Base-by-base conservation (phyloP, 2,797 vertebrate genomes). In the Enteromius argenteus region DNA sequence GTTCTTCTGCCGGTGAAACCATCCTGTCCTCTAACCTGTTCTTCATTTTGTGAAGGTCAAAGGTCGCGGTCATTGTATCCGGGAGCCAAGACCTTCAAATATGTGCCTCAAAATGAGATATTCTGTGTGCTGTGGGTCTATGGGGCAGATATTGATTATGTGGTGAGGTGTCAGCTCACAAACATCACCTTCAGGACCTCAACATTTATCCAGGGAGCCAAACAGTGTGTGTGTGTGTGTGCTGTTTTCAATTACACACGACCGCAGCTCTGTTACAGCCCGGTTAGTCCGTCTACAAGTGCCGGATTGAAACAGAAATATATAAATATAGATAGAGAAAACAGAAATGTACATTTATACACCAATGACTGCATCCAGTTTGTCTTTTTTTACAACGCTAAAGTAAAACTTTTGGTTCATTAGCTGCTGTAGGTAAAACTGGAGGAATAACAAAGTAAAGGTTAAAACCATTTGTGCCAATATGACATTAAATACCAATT, bases 121-220 rank as follows among this genome's bases (percentile, higher is more conserved):
- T 85, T 76, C 51, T 35, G 58, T 11, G 37, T 9, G 62, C 44
- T 78, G 11, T 79, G 15, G n/a, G 21, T 42, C 68, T 72, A 27
- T 44, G n/a, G 23, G 51, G 46, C 60, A 23, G 58, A 32, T 86
- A 86, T 86, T 86, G 85, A 86, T 83, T 81, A 30, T 46, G 80
- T 56, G 80, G 66, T 58, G 66, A 83, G 67, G 68, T 82, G 67
- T 79, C 78, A 66, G 44, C 72, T 62, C 37, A 77, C 19, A 62
- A 75, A 73, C 62, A 39, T 73, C 85, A 83, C 56, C 80, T 69
- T 73, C 58, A 30, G 23, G 44, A 79, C 68, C 80, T 81, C 74
- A 37, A 66, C 75, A 79, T 75, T 83, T 81, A 87, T 90, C 86
- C 49, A 79, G 88, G 86, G 88, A 86, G 89, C 85, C 60, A 86